phyloP scores from a whole-genome alignment of 2,797 vertebrate genomes.

The Naso thynnoides region DNA sequence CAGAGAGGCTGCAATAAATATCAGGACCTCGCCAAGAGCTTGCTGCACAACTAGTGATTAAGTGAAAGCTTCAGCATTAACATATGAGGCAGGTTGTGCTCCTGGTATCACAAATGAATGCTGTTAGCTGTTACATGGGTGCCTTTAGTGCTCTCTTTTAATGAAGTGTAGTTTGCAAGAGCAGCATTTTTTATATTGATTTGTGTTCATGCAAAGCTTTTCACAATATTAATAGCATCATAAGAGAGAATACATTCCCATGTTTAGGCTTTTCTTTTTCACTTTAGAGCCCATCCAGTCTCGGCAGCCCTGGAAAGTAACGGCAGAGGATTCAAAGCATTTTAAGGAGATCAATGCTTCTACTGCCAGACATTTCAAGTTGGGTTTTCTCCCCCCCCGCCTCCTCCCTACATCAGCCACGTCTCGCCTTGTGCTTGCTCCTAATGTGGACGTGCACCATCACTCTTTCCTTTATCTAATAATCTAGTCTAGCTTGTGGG shows the following conservation, averaged over 20 bases:
- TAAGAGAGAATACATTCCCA: constrained; percentile 11
- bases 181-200: constrained; percentile 46
- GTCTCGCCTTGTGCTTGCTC: constrained; percentile 59
- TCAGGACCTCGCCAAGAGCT: constrained; percentile 15
- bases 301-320: constrained; percentile 47
- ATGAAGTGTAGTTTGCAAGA: constrained; percentile 39
- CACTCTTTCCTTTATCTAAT: constrained; percentile 81
- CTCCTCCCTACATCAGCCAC: constrained; percentile 36
- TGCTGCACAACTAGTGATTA: constrained; percentile 52
- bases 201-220: constrained; percentile 41
- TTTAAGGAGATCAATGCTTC: constrained; percentile 71
- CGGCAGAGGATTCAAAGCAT: constrained; percentile 51
- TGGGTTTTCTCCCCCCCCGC: constrained; percentile 38
- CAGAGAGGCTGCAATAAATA: constrained; percentile 49
- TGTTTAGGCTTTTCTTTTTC: constrained; percentile 39
- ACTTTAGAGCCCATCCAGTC: constrained; percentile 27
- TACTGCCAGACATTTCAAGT: constrained; percentile 66
- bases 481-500: constrained; percentile 71
- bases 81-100: constrained; percentile 56
- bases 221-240: constrained; percentile 28
- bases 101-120: constrained; percentile 40
- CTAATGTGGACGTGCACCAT: constrained; percentile 75
- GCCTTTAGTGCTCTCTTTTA: constrained; percentile 30
- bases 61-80: constrained; percentile 47
- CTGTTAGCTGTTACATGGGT: constrained; percentile 36